Evolutionary conservation across 1,140 invertebrate genomes (phyloP).

Genomic region (Tachypleus tridentatus): DNA sequence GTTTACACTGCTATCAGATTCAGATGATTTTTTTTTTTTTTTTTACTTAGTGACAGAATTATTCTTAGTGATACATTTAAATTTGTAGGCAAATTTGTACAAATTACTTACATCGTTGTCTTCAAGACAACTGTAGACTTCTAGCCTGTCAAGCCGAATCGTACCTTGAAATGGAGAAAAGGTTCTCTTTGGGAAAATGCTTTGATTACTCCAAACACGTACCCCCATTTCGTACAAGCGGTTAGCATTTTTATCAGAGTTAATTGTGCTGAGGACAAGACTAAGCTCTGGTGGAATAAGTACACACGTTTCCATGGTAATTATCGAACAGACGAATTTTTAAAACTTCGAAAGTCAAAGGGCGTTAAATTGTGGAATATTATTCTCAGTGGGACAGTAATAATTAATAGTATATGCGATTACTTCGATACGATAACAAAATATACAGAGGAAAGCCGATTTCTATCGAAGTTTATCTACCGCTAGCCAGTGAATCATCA

Average conservation of each 20-base stretch:
- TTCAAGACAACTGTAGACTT: slow-evolving; percentile 64
- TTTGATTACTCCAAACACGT: slow-evolving; percentile 65
- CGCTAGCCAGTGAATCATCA: too few relatives aligned
- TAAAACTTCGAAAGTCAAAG: too few relatives aligned
- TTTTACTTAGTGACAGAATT: neutral
- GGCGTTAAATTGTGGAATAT: too few relatives aligned
- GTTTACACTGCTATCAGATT: too few relatives aligned
- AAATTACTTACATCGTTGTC: slow-evolving; percentile 72
- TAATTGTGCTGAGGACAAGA: slow-evolving; percentile 46
- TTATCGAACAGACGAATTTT: slow-evolving; percentile 1
- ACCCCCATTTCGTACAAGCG: slow-evolving; percentile 51
- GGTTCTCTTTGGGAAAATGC: slow-evolving; percentile 54
- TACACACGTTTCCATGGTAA: slow-evolving; percentile 73
- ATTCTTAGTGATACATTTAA: neutral
- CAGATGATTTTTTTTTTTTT: too few relatives aligned
- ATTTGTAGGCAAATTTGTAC: neutral
- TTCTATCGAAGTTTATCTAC: too few relatives aligned
- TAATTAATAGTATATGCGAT: too few relatives aligned
- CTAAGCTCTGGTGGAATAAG: slow-evolving; percentile 81
- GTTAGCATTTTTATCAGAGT: slow-evolving; percentile 33
- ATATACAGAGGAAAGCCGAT: too few relatives aligned
- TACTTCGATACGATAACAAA: too few relatives aligned
- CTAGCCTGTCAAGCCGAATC: slow-evolving; percentile 73
- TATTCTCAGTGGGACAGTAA: too few relatives aligned
- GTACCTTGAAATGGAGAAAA: slow-evolving; percentile 72